phyloP scores from a whole-genome alignment of 2,797 vertebrate species.

The Lepidocolaptes lacrymiger region DNA sequence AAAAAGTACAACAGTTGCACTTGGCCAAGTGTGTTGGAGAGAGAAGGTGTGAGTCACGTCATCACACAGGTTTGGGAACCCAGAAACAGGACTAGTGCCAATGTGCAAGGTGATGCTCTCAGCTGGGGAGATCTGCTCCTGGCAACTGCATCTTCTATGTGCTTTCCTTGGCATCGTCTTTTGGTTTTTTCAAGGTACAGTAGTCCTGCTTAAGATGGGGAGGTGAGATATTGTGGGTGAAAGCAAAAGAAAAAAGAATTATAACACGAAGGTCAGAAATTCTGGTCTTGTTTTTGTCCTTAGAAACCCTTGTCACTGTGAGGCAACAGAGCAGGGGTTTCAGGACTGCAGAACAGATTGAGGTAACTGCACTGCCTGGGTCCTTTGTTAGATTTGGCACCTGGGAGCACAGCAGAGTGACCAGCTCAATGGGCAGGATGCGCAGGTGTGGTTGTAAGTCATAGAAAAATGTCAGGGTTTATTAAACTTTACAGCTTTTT shows the following conservation, averaged over 20 bases:
- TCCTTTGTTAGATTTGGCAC: neutral
- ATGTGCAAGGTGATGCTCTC: neutral
- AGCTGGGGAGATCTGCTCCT: neutral
- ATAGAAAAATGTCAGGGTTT: neutral
- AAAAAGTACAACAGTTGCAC: neutral
- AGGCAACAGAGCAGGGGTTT: neutral
- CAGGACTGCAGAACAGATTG: neutral
- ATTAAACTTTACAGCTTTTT: neutral
- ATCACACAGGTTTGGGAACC: neutral
- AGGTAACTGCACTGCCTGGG: neutral
- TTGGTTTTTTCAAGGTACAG: neutral
- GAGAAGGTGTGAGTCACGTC: neutral
- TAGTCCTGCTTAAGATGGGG: neutral
- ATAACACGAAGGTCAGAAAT: neutral
- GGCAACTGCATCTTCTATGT: accelerated
- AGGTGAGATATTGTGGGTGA: neutral
- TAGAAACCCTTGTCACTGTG: accelerated
- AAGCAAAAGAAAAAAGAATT: neutral
- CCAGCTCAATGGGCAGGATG: neutral
- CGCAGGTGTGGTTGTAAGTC: neutral
- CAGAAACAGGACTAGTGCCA: neutral
- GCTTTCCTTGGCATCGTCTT: neutral
- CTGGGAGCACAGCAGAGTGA: neutral
- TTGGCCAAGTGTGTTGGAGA: neutral
- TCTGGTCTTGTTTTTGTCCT: neutral